phyloP scores from a whole-genome alignment of 2,113 vertebrate species.

The Centrocercus urophasianus region DNA sequence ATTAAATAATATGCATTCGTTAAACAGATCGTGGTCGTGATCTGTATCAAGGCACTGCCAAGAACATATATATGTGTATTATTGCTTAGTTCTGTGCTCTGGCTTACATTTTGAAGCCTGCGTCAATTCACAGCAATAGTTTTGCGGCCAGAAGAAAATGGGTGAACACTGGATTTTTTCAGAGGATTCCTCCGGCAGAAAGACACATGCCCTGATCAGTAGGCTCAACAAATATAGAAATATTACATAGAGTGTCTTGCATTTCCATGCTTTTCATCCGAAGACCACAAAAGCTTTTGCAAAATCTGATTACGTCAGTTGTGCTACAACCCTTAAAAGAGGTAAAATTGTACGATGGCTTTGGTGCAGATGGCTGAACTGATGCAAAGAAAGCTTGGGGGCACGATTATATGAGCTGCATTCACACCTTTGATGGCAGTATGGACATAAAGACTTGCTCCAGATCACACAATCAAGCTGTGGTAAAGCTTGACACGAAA shows the following conservation, averaged over 20 bases:
- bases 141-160: conserved; percentile 26
- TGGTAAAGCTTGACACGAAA: conserved; percentile 42
- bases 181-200: conserved; percentile 18
- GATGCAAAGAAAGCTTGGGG: not conserved
- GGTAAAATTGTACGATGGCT: not conserved
- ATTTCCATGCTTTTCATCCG: conserved; percentile 5
- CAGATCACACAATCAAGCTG: conserved; percentile 14
- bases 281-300: conserved; percentile 8
- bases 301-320: not conserved
- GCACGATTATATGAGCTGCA: conserved; percentile 49
- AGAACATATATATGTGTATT: not conserved
- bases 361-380: conserved; percentile 32
- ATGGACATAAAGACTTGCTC: not conserved
- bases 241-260: not conserved
- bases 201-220: not conserved
- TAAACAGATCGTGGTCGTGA: not conserved
- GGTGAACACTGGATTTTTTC: conserved; percentile 11
- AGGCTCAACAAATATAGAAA: conserved; percentile 5
- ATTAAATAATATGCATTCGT: conserved; percentile 44
- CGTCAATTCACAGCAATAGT: conserved; percentile 32
- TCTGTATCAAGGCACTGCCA: conserved; percentile 48
- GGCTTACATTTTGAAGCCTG: conserved; percentile 33
- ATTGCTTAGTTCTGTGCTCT: conserved; percentile 41
- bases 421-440: conserved; percentile 61
- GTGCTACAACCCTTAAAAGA: not conserved